Evolutionary conservation across 2,888 invertebrate genomes (phyloP).

Genomic region (Neoascia interrupta): DNA sequence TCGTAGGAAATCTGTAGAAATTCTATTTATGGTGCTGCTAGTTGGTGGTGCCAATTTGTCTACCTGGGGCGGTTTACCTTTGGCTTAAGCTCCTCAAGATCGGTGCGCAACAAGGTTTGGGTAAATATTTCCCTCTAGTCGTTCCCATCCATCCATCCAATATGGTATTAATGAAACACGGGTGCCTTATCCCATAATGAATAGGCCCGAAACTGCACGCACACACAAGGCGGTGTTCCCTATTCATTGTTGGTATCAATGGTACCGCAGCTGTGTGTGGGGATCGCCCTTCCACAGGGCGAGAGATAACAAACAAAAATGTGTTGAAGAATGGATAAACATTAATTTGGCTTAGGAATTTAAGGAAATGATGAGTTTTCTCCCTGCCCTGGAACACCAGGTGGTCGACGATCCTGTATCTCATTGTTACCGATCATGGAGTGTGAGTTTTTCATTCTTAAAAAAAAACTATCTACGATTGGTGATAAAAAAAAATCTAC

Average conservation of each 20-base stretch:
- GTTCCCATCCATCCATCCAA: conserved; percentile 5
- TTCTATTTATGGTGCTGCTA: conserved; percentile 17
- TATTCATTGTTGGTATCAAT: conserved; percentile 58
- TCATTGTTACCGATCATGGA: conserved; percentile 26
- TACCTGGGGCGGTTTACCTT: conserved; percentile 46
- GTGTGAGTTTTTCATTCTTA: conserved; percentile 53
- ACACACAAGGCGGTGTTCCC: conserved; percentile 16
- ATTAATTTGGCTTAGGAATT: conserved; percentile 65
- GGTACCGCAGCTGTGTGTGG: conserved; percentile 59
- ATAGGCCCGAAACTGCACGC: conserved; percentile 47
- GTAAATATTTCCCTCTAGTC: conserved; percentile 45
- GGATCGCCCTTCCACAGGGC: conserved; percentile 24
- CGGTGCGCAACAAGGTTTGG: conserved; percentile 28
- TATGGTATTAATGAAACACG: conserved; percentile 60
- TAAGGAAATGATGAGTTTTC: conserved; percentile 49
- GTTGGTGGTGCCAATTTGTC: conserved; percentile 64
- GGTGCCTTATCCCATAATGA: conserved; percentile 68
- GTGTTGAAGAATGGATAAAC: conserved; percentile 55
- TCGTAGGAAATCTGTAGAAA: too few species aligned
- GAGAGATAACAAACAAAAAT: conserved; percentile 53
- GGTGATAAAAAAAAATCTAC: neutral
- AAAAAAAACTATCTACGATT: conserved; percentile 6
- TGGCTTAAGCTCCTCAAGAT: conserved; percentile 42
- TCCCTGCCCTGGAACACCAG: conserved; percentile 32
- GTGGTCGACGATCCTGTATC: conserved; percentile 51